These are phyloP conservation scores for Hiodon alosoides DNA, from an alignment of 2,113 vertebrate genomes.

Conservation along the genomic window DNA sequence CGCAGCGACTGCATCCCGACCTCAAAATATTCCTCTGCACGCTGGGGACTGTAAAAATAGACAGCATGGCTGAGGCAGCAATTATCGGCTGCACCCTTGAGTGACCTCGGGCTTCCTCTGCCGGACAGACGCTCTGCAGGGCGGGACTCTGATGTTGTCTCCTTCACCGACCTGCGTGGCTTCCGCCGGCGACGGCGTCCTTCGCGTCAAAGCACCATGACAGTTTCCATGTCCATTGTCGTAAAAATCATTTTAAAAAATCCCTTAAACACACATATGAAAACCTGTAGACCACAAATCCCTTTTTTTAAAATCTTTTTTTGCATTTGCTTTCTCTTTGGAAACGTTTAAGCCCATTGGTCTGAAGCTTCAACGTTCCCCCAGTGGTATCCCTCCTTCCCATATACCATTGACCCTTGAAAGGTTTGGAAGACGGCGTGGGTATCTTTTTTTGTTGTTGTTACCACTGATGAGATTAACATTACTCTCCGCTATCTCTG, in stretches of 20 bases:
- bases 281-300: too few relatives aligned
- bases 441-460: neutral
- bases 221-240: too few relatives aligned
- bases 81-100: conserved; percentile 17
- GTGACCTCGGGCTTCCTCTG: conserved; percentile 17
- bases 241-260: too few relatives aligned
- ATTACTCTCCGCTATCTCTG: neutral
- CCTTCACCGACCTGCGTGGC: neutral
- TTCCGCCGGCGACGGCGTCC: too few relatives aligned
- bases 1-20: neutral
- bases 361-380: neutral
- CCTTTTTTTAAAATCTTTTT: too few relatives aligned
- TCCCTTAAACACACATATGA: too few relatives aligned
- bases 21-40: conserved; percentile 18
- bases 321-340: too few relatives aligned
- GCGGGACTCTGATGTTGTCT: neutral
- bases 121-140: neutral
- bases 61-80: conserved; percentile 9
- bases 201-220: too few relatives aligned
- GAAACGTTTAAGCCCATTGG: too few relatives aligned
- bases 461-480: neutral
- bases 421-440: neutral
- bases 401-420: too few relatives aligned
- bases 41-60: conserved; percentile 23
- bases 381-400: conserved; percentile 6